Conservation (phyloP, 2,113 vertebrate species). For the Archocentrus centrarchus region DNA sequence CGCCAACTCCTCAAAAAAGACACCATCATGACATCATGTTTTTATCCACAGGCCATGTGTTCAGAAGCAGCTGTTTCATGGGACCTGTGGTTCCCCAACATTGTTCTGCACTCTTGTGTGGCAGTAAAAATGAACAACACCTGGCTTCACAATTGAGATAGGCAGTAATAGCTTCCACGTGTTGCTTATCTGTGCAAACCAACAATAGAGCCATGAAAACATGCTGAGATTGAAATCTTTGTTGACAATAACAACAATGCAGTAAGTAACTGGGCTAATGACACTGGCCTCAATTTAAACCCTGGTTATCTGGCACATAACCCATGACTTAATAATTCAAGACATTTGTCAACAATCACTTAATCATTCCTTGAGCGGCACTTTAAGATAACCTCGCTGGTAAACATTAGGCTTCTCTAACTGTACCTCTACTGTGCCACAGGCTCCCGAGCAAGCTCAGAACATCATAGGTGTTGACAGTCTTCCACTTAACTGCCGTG, state of each 20-base stretch:
- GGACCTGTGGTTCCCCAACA: not conserved
- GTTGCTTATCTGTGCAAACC: conserved; percentile 49
- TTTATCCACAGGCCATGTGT: not conserved
- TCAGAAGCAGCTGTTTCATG: conserved; percentile 17
- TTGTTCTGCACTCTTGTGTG: conserved; percentile 20
- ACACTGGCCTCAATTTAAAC: conserved; percentile 22
- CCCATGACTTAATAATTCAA: conserved; percentile 1
- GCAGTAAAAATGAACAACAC: conserved; percentile 24
- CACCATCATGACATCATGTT: not conserved
- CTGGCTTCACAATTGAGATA: conserved; percentile 27
- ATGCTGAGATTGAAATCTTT: conserved; percentile 28
- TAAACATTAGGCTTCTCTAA: conserved; percentile 30
- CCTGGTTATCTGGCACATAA: not conserved
- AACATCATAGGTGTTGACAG: conserved; percentile 55
- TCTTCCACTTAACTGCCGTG: conserved; percentile 25
- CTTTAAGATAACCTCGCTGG: conserved; percentile 20
- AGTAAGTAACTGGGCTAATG: conserved; percentile 34
- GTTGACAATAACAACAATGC: conserved; percentile 30
- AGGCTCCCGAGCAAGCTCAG: not conserved
- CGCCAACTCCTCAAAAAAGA: not conserved
- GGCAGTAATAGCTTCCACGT: conserved; percentile 53
- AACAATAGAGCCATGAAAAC: conserved; percentile 42
- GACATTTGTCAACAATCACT: conserved; percentile 12
- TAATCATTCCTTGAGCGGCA: not conserved
- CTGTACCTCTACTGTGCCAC: conserved; percentile 10